A percentile compares a stretch with the other conserved stretches of the same genome.
phyloP scores from a whole-genome alignment of 2,797 vertebrate genomes.

The Aulostomus chinensis region DNA sequence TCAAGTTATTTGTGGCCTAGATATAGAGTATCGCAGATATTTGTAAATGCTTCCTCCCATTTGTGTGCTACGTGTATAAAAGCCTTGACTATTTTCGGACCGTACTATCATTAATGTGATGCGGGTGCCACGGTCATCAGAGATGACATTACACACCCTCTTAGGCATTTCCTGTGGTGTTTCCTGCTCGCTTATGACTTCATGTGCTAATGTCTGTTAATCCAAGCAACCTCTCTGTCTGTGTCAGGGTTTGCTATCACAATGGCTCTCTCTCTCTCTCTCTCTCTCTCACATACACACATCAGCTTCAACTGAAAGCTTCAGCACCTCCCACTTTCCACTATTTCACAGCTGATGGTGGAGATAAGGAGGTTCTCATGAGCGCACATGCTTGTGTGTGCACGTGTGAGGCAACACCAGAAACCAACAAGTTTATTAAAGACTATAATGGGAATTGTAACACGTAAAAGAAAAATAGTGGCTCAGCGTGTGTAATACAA shows the following conservation, averaged over 20 bases:
- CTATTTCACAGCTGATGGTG: constrained; percentile 59
- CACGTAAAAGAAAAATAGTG: too few relatives aligned
- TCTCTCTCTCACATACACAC: constrained; percentile 24
- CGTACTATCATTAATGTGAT: constrained; percentile 58
- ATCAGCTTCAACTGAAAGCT: constrained; percentile 19
- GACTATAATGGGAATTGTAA: too few relatives aligned
- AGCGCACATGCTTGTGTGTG: constrained; percentile 29
- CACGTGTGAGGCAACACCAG: constrained; percentile 10
- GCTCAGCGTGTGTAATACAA: too few relatives aligned
- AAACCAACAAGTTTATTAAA: too few relatives aligned
- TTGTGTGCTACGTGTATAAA: constrained; percentile 20
- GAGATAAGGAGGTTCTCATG: constrained; percentile 62
- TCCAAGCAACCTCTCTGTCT: constrained; percentile 60
- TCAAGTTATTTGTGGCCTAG: too few relatives aligned
- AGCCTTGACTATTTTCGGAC: constrained; percentile 41
- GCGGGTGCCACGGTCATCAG: constrained; percentile 58
- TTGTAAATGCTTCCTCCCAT: neutral
- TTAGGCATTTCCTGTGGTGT: constrained; percentile 78
- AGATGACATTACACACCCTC: constrained; percentile 79
- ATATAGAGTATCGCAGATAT: constrained; percentile 5
- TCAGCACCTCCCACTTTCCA: constrained; percentile 28
- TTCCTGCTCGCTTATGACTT: constrained; percentile 66
- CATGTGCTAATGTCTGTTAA: constrained; percentile 72
- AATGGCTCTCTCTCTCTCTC: constrained; percentile 56
- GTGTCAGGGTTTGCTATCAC: constrained; percentile 58